phyloP scores from a whole-genome alignment of 2,797 vertebrate species.

The Melanotaenia pygmaea region DNA sequence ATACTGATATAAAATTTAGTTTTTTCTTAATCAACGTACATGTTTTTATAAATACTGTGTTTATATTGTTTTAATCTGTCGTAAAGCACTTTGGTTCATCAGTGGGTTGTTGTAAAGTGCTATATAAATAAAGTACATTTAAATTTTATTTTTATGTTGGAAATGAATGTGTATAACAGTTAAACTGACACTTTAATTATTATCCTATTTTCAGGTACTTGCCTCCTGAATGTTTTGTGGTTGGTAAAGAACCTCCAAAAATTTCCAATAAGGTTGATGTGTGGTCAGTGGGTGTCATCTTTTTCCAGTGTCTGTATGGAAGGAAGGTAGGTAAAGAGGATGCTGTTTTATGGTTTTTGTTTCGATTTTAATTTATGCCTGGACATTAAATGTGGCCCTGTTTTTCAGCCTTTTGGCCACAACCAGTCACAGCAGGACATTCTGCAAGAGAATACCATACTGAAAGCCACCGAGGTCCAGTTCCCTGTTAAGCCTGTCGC shows the following conservation, averaged over 20 bases:
- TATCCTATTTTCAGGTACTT: conserved; percentile 87
- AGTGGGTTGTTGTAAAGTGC: too few species aligned
- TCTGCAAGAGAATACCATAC: conserved; percentile 98
- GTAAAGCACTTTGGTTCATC: too few species aligned
- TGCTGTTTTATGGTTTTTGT: neutral
- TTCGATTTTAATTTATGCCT: neutral
- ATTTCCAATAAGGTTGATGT: conserved; percentile 99
- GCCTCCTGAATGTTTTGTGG: conserved; percentile 99
- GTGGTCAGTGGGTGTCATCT: conserved; percentile 99
- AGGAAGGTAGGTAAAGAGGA: conserved; percentile 94
- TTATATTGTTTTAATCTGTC: too few species aligned
- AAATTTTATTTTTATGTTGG: neutral
- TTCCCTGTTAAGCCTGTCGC: conserved; percentile 98
- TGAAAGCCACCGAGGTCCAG: conserved; percentile 99
- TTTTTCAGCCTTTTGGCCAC: conserved; percentile 95
- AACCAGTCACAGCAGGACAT: conserved; percentile 99
- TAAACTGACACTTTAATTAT: neutral
- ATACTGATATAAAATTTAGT: neutral
- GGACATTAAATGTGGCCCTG: neutral
- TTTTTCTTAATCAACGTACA: too few species aligned
- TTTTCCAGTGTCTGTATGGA: conserved; percentile 99
- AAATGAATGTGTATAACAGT: neutral
- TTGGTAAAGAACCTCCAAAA: conserved; percentile 99
- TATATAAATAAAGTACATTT: neutral
- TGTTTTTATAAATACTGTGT: neutral